Evolutionary conservation across 2,888 invertebrate genomes (phyloP).

Genomic region (Platerodrilus igneus): DNA sequence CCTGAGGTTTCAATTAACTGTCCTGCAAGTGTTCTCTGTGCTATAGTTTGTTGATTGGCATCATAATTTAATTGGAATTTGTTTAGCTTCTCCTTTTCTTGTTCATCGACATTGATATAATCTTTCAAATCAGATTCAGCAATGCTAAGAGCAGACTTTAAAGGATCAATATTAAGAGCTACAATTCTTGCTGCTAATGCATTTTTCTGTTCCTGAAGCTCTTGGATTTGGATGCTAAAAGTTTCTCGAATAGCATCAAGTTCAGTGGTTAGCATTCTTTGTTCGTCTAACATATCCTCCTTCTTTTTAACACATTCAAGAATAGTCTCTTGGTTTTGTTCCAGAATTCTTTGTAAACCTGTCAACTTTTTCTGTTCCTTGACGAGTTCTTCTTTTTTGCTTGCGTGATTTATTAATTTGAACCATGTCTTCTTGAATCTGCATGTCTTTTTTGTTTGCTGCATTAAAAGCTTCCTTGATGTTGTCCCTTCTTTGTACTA

Average conservation of each 20-base stretch:
- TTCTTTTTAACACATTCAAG: slow-evolving; percentile 54
- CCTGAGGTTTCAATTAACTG: slow-evolving; percentile 82
- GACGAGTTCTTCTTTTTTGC: slow-evolving; percentile 63
- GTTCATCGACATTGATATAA: slow-evolving; percentile 62
- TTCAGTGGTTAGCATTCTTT: slow-evolving; percentile 55
- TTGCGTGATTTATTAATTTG: slow-evolving; percentile 70
- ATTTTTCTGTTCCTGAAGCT: slow-evolving; percentile 67
- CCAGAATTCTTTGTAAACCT: slow-evolving; percentile 62
- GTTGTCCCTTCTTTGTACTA: slow-evolving; percentile 57
- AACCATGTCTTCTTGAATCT: slow-evolving; percentile 61
- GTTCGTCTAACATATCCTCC: slow-evolving; percentile 52
- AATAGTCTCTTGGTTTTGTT: slow-evolving; percentile 59
- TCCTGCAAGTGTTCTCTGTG: slow-evolving; percentile 70
- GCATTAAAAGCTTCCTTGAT: slow-evolving; percentile 58
- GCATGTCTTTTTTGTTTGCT: slow-evolving; percentile 62
- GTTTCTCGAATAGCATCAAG: slow-evolving; percentile 57
- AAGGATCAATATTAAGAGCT: slow-evolving; percentile 64
- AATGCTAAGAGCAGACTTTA: slow-evolving; percentile 57
- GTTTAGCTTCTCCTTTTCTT: slow-evolving; percentile 61
- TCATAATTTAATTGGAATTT: slow-evolving; percentile 50
- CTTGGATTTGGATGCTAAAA: slow-evolving; percentile 64
- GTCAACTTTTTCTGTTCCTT: slow-evolving; percentile 65
- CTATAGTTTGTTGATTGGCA: slow-evolving; percentile 45
- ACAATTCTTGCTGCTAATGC: slow-evolving; percentile 63
- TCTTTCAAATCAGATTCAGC: slow-evolving; percentile 78